Conservation (phyloP, 2,888 invertebrate species). For the Ophonus ardosiacus region DNA sequence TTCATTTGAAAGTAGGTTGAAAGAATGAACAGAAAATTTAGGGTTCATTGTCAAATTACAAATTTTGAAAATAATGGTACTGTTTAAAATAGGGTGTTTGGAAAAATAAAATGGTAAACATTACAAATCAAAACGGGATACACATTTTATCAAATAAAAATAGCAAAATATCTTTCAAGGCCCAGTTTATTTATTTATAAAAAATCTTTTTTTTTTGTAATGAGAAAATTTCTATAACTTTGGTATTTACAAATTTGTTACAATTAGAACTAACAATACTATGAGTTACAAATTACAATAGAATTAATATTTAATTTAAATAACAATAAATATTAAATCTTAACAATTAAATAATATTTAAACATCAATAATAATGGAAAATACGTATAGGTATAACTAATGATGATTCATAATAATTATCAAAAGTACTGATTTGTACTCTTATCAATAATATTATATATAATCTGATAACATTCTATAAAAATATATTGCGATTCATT, state of each 20-base stretch:
- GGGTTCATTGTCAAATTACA: too few species aligned
- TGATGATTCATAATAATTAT: background rate
- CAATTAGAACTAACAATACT: conserved; percentile 11
- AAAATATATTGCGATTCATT: background rate
- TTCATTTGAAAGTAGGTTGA: background rate
- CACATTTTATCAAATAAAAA: background rate
- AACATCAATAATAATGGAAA: background rate
- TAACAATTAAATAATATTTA: conserved; percentile 3
- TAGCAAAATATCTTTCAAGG: background rate
- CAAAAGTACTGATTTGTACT: conserved; percentile 1
- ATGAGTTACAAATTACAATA: conserved; percentile 8
- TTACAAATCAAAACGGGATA: too few species aligned
- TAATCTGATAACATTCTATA: background rate
- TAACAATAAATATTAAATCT: conserved; percentile 36
- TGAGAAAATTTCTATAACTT: conserved; percentile 8
- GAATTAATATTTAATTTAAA: conserved; percentile 38
- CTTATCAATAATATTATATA: background rate
- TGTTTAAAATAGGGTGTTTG: too few species aligned
- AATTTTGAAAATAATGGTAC: too few species aligned
- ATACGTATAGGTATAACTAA: background rate
- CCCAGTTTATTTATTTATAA: background rate
- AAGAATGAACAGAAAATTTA: background rate
- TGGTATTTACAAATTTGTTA: conserved; percentile 22
- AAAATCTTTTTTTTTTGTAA: background rate
- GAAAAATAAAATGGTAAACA: too few species aligned